Base-by-base conservation (phyloP, 2,113 vertebrate genomes). In the Ceyx margarethae region DNA sequence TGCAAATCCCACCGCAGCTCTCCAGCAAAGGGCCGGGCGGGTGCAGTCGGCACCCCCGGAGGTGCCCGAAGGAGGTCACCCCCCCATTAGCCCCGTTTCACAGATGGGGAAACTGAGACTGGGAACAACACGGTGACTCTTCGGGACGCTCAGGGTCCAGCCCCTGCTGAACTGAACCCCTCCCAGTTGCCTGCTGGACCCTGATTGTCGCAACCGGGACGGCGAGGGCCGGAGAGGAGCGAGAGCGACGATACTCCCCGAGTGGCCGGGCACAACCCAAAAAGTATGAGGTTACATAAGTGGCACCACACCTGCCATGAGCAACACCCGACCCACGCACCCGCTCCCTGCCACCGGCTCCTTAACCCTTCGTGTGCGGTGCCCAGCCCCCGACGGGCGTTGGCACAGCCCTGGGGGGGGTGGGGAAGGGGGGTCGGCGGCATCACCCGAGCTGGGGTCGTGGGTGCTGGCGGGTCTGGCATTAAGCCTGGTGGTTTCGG, bases 281-380 rank as follows among this genome's bases (percentile, higher is more conserved):
- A 95, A 95, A 87, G 20, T 68, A 61, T 69, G 85, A 37, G 64
- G 60, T 96, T 96, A 94, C 81, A 76, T 84, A 95, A 96, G 65
- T 2, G 11, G 78, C 75, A 79, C 91, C 95, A 95, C 93, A 37
- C 95, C 94, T 94, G 83, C 84, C 5, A 10, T 96, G 94, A 93
- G 93, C 91, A 93, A 96, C 33, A 21, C 89, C 1, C 28, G 87
- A 87, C 74, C 84, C 74, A 92, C 69, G 89, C 87, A 81, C 74
- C 56, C 33, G 21, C 66, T 94, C 72, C 67, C 71, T 13, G 62
- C 5, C 66, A 64, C 86, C 28, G 10, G 3, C 72, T n/a, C 74
- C 62, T 91, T 93, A 95, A 96, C 94, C 87, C 92, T 56, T 91
- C 0, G 17, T 1, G 68, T 8, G 1, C 37, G 0, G 37, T 0